Conservation (phyloP, 2,888 invertebrate species). For the Fissipunctia ypsillon region DNA sequence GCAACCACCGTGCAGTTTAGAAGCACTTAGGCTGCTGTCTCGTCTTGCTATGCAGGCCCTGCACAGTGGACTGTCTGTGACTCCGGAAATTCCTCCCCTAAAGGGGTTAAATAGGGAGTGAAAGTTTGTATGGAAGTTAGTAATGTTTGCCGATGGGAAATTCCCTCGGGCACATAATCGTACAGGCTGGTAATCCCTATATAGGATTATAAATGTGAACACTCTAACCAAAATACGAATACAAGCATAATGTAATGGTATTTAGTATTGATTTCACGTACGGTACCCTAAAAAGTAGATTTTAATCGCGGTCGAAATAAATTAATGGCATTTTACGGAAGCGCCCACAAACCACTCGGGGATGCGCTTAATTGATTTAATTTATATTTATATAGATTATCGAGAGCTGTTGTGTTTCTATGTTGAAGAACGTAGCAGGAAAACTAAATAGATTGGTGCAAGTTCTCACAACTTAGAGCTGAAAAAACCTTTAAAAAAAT, state of each 20-base stretch:
- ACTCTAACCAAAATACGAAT: not conserved
- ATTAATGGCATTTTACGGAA: constrained; percentile 60
- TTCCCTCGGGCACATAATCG: too few species aligned
- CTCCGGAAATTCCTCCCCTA: too few species aligned
- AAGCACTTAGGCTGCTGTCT: too few species aligned
- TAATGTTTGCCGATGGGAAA: not conserved
- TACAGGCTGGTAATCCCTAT: not conserved
- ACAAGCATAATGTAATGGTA: constrained; percentile 1
- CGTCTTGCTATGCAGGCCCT: too few species aligned
- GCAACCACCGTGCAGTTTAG: too few species aligned
- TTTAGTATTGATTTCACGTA: constrained; percentile 18
- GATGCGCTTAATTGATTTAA: constrained; percentile 59
- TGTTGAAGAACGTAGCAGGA: constrained; percentile 3
- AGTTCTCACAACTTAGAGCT: not conserved
- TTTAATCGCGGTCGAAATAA: constrained; percentile 63
- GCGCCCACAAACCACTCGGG: constrained; percentile 49
- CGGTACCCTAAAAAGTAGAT: constrained; percentile 50
- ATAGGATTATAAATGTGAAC: not conserved
- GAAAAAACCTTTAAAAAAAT: not conserved
- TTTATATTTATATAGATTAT: constrained; percentile 43
- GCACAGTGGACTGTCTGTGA: too few species aligned
- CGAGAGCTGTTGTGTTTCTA: constrained; percentile 14
- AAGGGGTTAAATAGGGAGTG: too few species aligned
- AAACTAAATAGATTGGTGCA: not conserved
- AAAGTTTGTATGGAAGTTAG: too few species aligned